Percentiles rank a stretch among this genome's conserved stretches.
Conservation (phyloP, 2,113 vertebrate genomes). For the Synodontis membranacea region DNA sequence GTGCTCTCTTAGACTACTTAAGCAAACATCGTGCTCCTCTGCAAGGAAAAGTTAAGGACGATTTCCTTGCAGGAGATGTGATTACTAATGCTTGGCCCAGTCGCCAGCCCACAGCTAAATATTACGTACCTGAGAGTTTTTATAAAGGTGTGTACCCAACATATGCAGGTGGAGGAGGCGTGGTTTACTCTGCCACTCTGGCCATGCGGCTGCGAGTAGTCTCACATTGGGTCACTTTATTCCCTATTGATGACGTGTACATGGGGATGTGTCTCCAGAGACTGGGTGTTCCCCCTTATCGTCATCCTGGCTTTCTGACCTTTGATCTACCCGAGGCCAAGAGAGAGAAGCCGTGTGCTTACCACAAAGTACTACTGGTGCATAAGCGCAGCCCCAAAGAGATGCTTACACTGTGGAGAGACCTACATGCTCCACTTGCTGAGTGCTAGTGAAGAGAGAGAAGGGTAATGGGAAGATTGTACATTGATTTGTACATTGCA, state of each 20-base stretch:
- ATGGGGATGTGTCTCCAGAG: conserved; percentile 71
- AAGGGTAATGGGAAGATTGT: background rate
- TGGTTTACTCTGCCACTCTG: conserved; percentile 73
- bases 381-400: conserved; percentile 73
- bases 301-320: conserved; percentile 74
- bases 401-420: conserved; percentile 72
- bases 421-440: conserved; percentile 57
- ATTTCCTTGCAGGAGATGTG: conserved; percentile 75
- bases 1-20: conserved; percentile 69
- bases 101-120: conserved; percentile 71
- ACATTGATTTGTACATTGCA: conserved; percentile 24
- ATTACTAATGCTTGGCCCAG: conserved; percentile 72
- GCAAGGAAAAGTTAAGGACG: conserved; percentile 42
- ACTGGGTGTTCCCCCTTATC: conserved; percentile 68
- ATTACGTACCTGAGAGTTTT: conserved; percentile 77
- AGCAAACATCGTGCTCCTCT: conserved; percentile 41
- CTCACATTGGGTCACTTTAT: conserved; percentile 69
- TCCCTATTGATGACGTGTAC: conserved; percentile 80
- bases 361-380: conserved; percentile 73
- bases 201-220: conserved; percentile 63
- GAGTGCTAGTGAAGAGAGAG: conserved; percentile 39
- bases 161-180: conserved; percentile 77
- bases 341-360: conserved; percentile 67
- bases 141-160: conserved; percentile 74
- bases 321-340: conserved; percentile 69